Evolutionary conservation across 2,888 invertebrate genomes (phyloP).

Genomic region (Polyommatus icarus): DNA sequence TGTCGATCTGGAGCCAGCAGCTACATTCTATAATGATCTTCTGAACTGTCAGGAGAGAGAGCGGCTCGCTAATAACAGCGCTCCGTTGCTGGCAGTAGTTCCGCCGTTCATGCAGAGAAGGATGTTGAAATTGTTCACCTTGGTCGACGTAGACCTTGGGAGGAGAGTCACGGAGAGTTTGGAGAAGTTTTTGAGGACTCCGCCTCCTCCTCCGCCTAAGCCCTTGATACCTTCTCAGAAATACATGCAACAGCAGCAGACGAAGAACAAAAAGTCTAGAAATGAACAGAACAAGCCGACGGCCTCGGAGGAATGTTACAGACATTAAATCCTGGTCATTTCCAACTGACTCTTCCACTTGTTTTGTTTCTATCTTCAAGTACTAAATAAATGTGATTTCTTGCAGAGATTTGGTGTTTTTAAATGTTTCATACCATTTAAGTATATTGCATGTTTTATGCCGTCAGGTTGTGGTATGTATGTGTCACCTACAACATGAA

Average conservation of each 20-base stretch:
- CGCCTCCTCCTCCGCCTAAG: slow-evolving; percentile 32
- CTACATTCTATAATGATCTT: slow-evolving; percentile 84
- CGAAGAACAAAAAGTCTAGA: background rate
- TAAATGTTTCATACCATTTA: background rate
- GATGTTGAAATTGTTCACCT: slow-evolving; percentile 87
- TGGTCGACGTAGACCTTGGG: slow-evolving; percentile 88
- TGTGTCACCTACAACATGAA: too few relatives aligned
- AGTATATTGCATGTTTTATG: background rate
- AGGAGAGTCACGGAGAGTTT: slow-evolving; percentile 48
- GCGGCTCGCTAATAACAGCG: slow-evolving; percentile 44
- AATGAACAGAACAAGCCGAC: background rate
- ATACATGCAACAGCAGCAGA: background rate
- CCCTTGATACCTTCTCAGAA: slow-evolving; percentile 23
- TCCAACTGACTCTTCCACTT: background rate
- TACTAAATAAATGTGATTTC: background rate
- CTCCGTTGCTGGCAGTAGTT: slow-evolving; percentile 38
- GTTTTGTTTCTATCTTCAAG: background rate
- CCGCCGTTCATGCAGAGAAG: slow-evolving; percentile 84
- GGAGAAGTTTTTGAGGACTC: slow-evolving; percentile 30
- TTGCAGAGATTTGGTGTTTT: background rate
- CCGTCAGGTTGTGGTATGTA: too few relatives aligned
- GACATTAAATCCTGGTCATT: background rate
- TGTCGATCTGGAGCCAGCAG: slow-evolving; percentile 79
- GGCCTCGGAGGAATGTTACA: slow-evolving; percentile 21
- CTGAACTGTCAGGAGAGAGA: slow-evolving; percentile 42